phyloP scores from a whole-genome alignment of 2,113 vertebrate genomes.

The Hemichromis elongatus region DNA sequence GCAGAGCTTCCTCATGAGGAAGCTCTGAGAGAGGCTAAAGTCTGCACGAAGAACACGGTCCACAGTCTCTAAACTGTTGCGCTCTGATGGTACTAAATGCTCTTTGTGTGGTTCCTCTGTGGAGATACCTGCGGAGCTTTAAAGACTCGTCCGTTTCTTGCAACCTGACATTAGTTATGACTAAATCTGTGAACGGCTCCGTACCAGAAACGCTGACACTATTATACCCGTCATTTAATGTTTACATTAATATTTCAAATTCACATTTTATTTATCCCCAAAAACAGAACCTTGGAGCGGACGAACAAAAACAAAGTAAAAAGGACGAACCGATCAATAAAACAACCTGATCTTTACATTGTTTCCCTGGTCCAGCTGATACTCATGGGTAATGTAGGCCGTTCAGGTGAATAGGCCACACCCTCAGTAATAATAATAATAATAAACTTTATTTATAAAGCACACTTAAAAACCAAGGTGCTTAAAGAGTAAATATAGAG shows the following conservation, averaged over 20 bases:
- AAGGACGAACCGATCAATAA: not conserved
- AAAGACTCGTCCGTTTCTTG: no score
- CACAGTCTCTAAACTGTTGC: not conserved
- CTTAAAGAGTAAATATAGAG: no score
- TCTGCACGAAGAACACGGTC: not conserved
- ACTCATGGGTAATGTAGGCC: not conserved
- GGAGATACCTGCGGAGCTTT: no score
- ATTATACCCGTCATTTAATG: not conserved
- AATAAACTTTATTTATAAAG: no score
- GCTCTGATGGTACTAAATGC: not conserved
- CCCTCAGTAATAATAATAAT: no score
- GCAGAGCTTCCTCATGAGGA: not conserved
- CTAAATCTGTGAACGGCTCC: not conserved
- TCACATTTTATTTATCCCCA: not conserved
- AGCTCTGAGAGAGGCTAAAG: not conserved
- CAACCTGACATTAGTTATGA: not conserved
- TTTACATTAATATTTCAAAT: not conserved
- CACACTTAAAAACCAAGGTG: no score
- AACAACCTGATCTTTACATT: not conserved
- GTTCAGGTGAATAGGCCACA: no score
- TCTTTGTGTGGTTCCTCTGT: not conserved
- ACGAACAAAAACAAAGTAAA: not conserved
- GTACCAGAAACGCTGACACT: not conserved
- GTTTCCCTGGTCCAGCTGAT: not conserved
- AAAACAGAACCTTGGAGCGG: not conserved